Evolutionary conservation across 2,888 invertebrate genomes (phyloP), one percentile per base, ranked within the genome.

Genomic region (Encarsia formosa): DNA sequence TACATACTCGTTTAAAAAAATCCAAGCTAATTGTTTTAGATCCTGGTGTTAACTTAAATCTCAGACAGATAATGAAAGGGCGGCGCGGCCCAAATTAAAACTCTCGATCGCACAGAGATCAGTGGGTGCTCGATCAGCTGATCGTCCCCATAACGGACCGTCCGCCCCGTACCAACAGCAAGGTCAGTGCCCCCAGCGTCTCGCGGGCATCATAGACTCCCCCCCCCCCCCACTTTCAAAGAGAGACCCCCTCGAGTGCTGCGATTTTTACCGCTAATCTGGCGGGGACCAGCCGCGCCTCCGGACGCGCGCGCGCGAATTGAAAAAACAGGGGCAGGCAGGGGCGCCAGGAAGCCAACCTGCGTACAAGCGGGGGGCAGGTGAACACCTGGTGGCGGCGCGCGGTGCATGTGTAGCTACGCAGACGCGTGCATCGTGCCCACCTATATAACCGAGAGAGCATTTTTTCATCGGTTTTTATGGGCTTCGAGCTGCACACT

Each of bases 361-460:
- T 22, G 31, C 26, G 47, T 18, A 37, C 34, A 23, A 35, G 63
- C 62, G 61, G 64, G 65, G 65, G 70, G 71, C 71, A 71, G 71
- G 70, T 70, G 69, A 69, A 65, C 71, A 70, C 71, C 71, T 70
- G 70, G 71, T 65, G 61, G 49, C 62, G 59, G n/a, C 59, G 53
- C 57, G 59, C 54, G 45, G 49, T 29, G 32, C 44, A n/a, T 35
- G 37, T 31, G 39, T 23, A 22, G 16, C 32, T 19, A 40, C 34
- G 38, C 26, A 42, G 20, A 47, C 22, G 41, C 54, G 54, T 13
- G 34, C 26, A 11, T n/a, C 26, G 26, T 11, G 26, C 26, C 6
- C 26, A 26, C 26, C 6, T 11, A 26, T 26, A 26, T 26, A 26
- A 6, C n/a, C n/a, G n/a, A n/a, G n/a, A n/a, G n/a, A n/a, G n/a